Evolutionary conservation across 2,113 vertebrate genomes (phyloP).

Genomic region (Fregetta grallaria): DNA sequence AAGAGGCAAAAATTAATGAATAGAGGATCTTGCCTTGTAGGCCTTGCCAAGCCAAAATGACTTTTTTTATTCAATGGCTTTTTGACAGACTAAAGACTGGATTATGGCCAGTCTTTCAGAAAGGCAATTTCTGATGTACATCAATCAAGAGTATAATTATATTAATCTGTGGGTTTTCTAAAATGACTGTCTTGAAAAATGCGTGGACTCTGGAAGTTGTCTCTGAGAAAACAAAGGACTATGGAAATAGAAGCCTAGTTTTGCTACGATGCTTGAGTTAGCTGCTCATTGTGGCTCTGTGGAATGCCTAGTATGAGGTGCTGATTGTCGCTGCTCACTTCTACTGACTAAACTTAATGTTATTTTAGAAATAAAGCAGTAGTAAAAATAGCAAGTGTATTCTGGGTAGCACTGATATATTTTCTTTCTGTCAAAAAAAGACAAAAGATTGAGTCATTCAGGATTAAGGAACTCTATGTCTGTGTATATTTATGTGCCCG

Average conservation of each 20-base stretch:
- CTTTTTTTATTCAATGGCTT: not conserved
- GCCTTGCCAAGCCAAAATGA: not conserved
- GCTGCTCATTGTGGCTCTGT: not conserved
- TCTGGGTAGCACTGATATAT: not conserved
- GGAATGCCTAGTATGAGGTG: not conserved
- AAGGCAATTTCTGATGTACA: not conserved
- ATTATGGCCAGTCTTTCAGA: not conserved
- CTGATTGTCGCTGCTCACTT: not conserved
- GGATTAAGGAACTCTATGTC: not conserved
- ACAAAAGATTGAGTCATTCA: not conserved
- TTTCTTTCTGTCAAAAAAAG: not conserved
- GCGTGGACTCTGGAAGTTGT: not conserved
- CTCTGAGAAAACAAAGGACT: not conserved
- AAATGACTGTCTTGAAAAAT: not conserved
- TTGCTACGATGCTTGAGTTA: not conserved
- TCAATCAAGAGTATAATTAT: not conserved
- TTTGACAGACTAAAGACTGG: not conserved
- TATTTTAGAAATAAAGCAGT: not conserved
- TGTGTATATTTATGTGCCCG: not conserved
- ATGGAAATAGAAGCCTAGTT: not conserved
- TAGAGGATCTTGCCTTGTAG: not conserved
- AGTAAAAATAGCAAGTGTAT: slow-evolving; percentile 8
- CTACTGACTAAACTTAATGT: not conserved
- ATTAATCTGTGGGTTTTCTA: not conserved
- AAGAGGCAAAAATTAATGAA: not conserved